phyloP scores from a whole-genome alignment of 2,888 invertebrate species.

The Mythimna loreyi region DNA sequence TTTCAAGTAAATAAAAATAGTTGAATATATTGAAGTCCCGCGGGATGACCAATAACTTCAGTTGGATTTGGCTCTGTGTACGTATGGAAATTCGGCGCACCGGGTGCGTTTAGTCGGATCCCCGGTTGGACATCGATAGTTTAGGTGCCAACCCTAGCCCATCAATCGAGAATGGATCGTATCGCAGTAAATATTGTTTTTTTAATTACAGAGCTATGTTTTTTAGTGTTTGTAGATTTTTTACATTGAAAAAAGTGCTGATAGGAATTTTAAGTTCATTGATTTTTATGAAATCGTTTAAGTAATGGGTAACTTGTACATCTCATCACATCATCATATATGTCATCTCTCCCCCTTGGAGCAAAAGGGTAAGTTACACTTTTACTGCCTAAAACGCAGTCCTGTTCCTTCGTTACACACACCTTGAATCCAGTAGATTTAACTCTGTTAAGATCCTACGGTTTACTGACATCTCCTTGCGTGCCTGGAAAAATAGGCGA shows the following conservation, averaged over 20 bases:
- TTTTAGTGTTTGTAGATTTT: neutral
- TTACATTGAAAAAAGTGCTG: neutral
- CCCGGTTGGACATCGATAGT: conserved; percentile 73
- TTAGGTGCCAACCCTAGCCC: conserved; percentile 66
- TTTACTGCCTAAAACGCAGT: too few relatives aligned
- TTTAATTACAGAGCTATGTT: conserved; percentile 46
- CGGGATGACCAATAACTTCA: conserved; percentile 87
- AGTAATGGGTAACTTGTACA: conserved; percentile 5
- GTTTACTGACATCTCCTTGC: too few relatives aligned
- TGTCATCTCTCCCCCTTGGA: too few relatives aligned
- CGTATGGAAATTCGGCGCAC: conserved; percentile 82
- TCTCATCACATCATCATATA: neutral
- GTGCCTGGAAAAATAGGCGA: too few relatives aligned
- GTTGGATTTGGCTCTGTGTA: conserved; percentile 83
- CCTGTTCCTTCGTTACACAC: too few relatives aligned
- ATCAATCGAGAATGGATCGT: conserved; percentile 53
- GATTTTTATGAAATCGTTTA: conserved; percentile 1
- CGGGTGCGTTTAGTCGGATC: conserved; percentile 72
- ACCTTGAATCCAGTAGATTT: too few relatives aligned
- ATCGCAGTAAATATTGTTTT: conserved; percentile 37
- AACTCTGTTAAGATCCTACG: too few relatives aligned
- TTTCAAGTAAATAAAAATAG: conserved; percentile 86
- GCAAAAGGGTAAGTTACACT: too few relatives aligned
- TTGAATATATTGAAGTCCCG: conserved; percentile 85
- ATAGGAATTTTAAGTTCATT: neutral